Evolutionary conservation across 37 sponge, comb jelly and placozoan genomes (phyloP).

Genomic region (Beroe ovata): DNA sequence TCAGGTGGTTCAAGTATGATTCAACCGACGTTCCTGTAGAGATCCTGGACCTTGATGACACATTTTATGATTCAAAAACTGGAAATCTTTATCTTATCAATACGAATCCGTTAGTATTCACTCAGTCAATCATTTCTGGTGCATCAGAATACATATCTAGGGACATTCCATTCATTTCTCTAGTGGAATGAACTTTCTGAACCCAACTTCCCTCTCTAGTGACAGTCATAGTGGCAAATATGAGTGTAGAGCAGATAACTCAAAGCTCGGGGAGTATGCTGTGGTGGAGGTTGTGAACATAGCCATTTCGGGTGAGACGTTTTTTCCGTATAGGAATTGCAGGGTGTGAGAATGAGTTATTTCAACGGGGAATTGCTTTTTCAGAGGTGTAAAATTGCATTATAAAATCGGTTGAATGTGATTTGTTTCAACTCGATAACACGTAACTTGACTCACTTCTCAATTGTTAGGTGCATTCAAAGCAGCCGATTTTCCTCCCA

Average conservation of each 20-base stretch:
- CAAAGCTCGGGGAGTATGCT: background rate
- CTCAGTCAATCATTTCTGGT: too few relatives aligned
- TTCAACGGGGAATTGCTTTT: too few relatives aligned
- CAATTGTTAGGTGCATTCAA: background rate
- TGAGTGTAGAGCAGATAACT: slow-evolving; percentile 12
- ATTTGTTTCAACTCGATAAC: too few relatives aligned
- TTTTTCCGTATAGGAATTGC: too few relatives aligned
- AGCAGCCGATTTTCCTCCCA: slow-evolving; percentile 8
- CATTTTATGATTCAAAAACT: background rate
- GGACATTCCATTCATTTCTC: too few relatives aligned
- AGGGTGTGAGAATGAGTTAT: too few relatives aligned
- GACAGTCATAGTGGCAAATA: slow-evolving; percentile 6
- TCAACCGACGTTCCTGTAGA: background rate
- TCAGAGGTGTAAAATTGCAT: too few relatives aligned
- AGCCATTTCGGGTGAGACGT: background rate
- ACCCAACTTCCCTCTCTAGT: slow-evolving; percentile 10
- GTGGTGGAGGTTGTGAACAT: background rate
- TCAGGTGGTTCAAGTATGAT: slow-evolving; percentile 35
- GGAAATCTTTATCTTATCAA: slow-evolving; percentile 28
- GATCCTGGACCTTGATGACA: background rate
- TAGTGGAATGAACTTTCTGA: background rate
- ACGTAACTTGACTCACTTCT: too few relatives aligned
- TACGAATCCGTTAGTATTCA: background rate
- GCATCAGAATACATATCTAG: too few relatives aligned
- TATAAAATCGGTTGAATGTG: too few relatives aligned